Conservation (phyloP, 2,797 vertebrate genomes). For the Sebastes jordani region DNA sequence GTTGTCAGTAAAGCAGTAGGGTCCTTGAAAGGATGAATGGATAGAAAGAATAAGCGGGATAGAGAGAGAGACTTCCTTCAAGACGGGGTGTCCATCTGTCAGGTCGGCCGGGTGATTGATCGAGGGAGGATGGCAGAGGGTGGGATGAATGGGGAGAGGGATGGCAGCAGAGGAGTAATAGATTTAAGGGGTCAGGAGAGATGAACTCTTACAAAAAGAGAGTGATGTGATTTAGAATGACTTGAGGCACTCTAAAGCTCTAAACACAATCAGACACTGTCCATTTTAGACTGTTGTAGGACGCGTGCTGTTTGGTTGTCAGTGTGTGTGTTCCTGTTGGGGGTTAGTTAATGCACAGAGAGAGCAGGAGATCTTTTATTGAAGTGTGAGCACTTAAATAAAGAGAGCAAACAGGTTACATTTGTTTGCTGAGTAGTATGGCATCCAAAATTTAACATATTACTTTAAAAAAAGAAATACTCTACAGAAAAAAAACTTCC, state of each 20-base stretch:
- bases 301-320: slow-evolving; percentile 14
- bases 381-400: not conserved
- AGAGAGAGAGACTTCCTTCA: slow-evolving; percentile 38
- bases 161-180: slow-evolving; percentile 54
- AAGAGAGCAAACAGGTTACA: not conserved
- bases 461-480: no score
- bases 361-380: slow-evolving; percentile 5
- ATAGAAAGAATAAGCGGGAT: slow-evolving; percentile 9
- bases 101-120: slow-evolving; percentile 61
- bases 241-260: slow-evolving; percentile 42
- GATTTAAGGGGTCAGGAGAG: slow-evolving; percentile 69
- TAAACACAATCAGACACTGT: slow-evolving; percentile 56
- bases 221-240: slow-evolving; percentile 71
- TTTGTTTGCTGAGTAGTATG: not conserved
- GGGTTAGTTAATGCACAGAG: slow-evolving; percentile 21
- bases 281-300: slow-evolving; percentile 29
- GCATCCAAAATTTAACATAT: not conserved
- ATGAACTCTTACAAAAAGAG: slow-evolving; percentile 65
- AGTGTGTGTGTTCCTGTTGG: slow-evolving; percentile 20
- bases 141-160: slow-evolving; percentile 54
- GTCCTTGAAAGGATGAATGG: slow-evolving; percentile 19
- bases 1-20: slow-evolving; percentile 29
- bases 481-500: not conserved
- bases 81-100: slow-evolving; percentile 69
- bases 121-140: slow-evolving; percentile 41